These are phyloP conservation scores for Strongylocentrotus purpuratus DNA, from an alignment of 35 echinoderm and acorn worm genomes.

Conservation along the genomic window DNA sequence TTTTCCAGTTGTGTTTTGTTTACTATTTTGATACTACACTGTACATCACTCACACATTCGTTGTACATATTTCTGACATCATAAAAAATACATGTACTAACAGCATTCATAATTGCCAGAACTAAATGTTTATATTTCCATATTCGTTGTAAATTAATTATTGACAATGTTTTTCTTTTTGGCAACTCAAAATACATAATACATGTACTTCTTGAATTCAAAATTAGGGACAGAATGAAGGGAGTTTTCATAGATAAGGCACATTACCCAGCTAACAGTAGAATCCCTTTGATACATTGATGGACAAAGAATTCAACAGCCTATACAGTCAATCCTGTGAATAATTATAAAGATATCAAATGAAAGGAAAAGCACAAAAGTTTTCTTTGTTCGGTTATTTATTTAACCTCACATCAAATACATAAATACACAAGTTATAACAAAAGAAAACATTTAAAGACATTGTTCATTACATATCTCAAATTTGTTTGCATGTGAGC, in stretches of 20 bases:
- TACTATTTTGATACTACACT: too few species aligned
- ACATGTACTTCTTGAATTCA: too few species aligned
- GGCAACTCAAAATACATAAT: not conserved
- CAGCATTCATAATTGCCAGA: not conserved
- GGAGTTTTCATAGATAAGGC: not conserved
- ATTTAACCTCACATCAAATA: constrained; percentile 31
- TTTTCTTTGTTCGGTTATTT: not conserved
- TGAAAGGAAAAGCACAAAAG: not conserved
- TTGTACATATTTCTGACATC: not conserved
- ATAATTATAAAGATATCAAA: too few species aligned
- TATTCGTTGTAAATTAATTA: not conserved
- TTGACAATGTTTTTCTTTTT: not conserved
- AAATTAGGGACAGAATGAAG: not conserved
- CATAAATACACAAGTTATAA: constrained; percentile 23
- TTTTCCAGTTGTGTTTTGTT: too few species aligned
- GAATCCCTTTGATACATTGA: not conserved
- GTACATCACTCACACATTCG: not conserved
- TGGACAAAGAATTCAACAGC: not conserved
- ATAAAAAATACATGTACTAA: not conserved
- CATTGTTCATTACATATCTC: not conserved
- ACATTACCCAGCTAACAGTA: not conserved
- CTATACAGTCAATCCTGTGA: too few species aligned
- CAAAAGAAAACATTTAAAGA: not conserved
- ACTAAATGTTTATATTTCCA: not conserved
- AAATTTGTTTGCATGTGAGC: not conserved